Percentiles rank a stretch among this genome's conserved stretches.
Evolutionary conservation across 1,140 invertebrate genomes (phyloP).

Genomic region (Drosophila busckii): DNA sequence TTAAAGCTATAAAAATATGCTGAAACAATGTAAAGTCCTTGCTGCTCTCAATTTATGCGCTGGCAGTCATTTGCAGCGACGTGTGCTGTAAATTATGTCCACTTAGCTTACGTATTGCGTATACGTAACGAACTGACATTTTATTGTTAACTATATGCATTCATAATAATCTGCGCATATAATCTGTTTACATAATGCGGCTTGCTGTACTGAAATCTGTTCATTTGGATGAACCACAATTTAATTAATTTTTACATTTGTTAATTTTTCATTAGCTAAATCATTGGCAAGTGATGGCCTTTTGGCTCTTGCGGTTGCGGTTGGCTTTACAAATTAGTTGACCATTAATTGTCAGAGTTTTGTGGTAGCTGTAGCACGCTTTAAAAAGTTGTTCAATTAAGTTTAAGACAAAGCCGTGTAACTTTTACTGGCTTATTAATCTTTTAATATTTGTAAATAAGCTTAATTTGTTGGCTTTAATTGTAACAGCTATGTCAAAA

Average conservation of each 20-base stretch:
- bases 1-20: too few relatives aligned
- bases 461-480: too few relatives aligned
- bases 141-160: constrained; percentile 17
- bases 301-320: constrained; percentile 10
- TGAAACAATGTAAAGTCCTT: too few relatives aligned
- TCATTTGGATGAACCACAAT: constrained; percentile 23
- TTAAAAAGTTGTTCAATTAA: too few relatives aligned
- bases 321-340: constrained; percentile 41
- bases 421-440: too few relatives aligned
- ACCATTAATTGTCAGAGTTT: constrained; percentile 19
- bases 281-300: constrained; percentile 19
- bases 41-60: constrained; percentile 67
- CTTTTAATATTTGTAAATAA: too few relatives aligned
- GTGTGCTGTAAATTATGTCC: constrained; percentile 48
- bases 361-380: background rate
- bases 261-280: constrained; percentile 47
- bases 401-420: too few relatives aligned
- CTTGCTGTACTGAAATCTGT: constrained; percentile 22
- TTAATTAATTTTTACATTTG: constrained; percentile 52
- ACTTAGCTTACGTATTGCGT: constrained; percentile 30
- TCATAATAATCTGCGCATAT: constrained; percentile 20
- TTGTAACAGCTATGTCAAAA: too few relatives aligned
- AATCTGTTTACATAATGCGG: constrained; percentile 36
- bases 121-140: constrained; percentile 25
- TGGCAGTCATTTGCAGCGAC: constrained; percentile 47